These are phyloP conservation scores for Tyrophagus putrescentiae DNA, from an alignment of 1,140 invertebrate species.

Conservation along the genomic window DNA sequence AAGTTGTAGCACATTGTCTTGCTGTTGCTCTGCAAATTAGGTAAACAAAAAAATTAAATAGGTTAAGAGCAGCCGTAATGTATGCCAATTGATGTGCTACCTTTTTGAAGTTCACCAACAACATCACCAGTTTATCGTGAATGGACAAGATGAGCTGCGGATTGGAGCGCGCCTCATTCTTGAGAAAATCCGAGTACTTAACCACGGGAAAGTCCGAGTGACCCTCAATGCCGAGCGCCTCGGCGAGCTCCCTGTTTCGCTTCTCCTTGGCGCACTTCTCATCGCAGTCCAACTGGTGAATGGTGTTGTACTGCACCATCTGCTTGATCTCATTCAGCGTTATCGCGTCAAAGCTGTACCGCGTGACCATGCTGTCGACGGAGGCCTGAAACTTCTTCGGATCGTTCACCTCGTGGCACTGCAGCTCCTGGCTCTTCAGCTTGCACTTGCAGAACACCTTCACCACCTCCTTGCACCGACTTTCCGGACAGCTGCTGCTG, in stretches of 20 bases:
- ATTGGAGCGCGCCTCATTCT: conserved; percentile 65
- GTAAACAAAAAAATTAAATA: conserved; percentile 27
- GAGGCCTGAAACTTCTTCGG: neutral
- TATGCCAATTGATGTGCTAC: conserved; percentile 37
- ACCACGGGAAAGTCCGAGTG: conserved; percentile 46
- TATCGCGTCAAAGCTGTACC: neutral
- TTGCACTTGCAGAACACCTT: conserved; percentile 18
- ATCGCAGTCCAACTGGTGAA: conserved; percentile 62
- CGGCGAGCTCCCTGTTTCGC: conserved; percentile 65
- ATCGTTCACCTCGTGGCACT: conserved; percentile 14
- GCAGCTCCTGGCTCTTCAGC: conserved; percentile 1
- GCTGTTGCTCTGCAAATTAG: conserved; percentile 49
- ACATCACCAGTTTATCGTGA: conserved; percentile 63
- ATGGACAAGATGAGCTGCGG: conserved; percentile 60
- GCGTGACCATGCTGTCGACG: neutral
- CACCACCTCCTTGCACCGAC: conserved; percentile 44
- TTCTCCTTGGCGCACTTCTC: conserved; percentile 74
- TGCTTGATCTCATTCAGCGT: neutral
- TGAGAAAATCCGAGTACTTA: conserved; percentile 71
- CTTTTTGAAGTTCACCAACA: conserved; percentile 73
- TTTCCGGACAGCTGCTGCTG: conserved; percentile 38
- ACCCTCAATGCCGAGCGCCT: conserved; percentile 80
- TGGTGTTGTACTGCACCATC: conserved; percentile 17
- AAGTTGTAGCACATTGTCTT: conserved; percentile 74
- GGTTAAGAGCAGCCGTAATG: conserved; percentile 20